phyloP scores from a whole-genome alignment of 2,797 vertebrate genomes.

The Eulemur albifrons region DNA sequence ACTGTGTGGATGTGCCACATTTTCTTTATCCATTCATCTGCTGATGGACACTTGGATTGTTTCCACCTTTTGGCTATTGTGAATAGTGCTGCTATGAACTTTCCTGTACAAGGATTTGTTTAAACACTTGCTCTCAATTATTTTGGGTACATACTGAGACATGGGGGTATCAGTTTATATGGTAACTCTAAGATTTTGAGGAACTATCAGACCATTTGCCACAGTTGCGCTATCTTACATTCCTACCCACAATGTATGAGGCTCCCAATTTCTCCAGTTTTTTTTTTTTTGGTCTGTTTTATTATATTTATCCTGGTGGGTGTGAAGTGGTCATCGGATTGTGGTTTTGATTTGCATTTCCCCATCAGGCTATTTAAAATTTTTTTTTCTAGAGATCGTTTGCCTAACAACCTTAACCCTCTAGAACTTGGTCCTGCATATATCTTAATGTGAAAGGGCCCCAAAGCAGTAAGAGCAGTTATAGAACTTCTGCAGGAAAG shows the following conservation, averaged over 20 bases:
- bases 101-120: background rate
- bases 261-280: background rate
- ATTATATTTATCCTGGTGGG: background rate
- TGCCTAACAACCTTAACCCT: background rate
- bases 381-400: slow-evolving; percentile 15
- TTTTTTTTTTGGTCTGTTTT: background rate
- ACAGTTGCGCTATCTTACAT: background rate
- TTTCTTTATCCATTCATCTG: background rate
- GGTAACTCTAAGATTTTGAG: background rate
- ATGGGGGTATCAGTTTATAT: background rate
- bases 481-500: background rate
- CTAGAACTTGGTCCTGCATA: background rate
- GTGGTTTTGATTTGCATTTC: slow-evolving; percentile 22
- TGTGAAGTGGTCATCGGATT: background rate
- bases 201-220: background rate
- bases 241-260: background rate
- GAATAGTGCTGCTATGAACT: background rate
- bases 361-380: background rate
- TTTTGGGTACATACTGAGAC: background rate
- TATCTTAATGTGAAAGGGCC: background rate
- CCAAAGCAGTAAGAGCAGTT: background rate
- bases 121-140: background rate
- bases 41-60: background rate
- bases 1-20: background rate
- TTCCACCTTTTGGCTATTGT: background rate